Conservation (phyloP, 2,888 invertebrate species). For the Achlya flavicornis region DNA sequence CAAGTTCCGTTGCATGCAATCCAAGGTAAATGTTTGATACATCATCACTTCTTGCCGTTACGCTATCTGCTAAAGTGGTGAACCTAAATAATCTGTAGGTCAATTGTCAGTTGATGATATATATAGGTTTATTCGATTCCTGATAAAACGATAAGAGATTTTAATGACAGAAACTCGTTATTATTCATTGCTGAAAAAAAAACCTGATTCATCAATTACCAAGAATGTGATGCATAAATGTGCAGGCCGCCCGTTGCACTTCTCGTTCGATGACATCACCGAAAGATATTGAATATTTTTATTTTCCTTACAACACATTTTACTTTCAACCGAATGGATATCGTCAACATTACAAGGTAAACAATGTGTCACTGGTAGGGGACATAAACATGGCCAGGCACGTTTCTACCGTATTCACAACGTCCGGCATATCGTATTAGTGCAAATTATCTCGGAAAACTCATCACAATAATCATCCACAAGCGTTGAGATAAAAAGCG, state of each 20-base stretch:
- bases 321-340: constrained; percentile 11
- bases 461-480: not conserved
- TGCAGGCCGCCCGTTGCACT: not conserved
- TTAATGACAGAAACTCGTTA: no score
- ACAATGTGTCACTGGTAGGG: constrained; percentile 20
- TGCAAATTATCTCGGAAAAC: constrained; percentile 9
- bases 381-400: constrained; percentile 4
- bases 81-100: not conserved
- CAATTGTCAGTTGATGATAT: not conserved
- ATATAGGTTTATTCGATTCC: no score
- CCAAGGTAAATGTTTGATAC: not conserved
- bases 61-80: not conserved
- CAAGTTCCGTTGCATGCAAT: not conserved
- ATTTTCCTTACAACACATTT: not conserved
- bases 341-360: constrained; percentile 25
- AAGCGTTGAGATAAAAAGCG: not conserved
- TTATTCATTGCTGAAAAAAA: no score
- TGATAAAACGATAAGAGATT: no score
- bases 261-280: not conserved
- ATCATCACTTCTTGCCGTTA: not conserved
- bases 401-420: constrained; percentile 8
- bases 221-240: not conserved
- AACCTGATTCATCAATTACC: not conserved
- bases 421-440: not conserved
- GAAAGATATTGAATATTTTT: not conserved